Conservation (phyloP, 2,797 vertebrate species). For the Diglossa cyanea region DNA sequence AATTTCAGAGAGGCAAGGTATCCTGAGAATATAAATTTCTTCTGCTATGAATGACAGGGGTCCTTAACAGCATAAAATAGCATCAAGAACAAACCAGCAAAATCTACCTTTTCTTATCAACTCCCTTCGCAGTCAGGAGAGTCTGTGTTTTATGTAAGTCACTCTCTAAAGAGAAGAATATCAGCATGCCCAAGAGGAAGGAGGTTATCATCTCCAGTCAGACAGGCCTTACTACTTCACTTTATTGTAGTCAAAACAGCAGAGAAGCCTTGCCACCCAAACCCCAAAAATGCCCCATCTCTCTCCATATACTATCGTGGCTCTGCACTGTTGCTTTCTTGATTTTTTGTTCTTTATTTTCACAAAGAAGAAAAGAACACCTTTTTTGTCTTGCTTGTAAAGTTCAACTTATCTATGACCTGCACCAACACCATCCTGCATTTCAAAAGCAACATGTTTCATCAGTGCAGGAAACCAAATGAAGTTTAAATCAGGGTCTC, state of each 20-base stretch:
- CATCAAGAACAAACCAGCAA: neutral
- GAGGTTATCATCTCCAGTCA: neutral
- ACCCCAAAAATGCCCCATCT: fast-evolving
- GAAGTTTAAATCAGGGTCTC: neutral
- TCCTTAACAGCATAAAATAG: neutral
- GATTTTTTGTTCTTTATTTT: neutral
- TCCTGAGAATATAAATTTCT: neutral
- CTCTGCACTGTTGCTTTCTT: neutral
- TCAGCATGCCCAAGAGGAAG: neutral
- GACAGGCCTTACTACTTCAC: neutral
- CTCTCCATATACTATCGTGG: neutral
- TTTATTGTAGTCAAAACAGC: neutral
- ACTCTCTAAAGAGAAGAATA: neutral
- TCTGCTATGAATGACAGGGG: neutral
- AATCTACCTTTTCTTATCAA: neutral
- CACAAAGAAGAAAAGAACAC: neutral
- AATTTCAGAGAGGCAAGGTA: neutral
- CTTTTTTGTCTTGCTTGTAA: neutral
- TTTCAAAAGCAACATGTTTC: neutral
- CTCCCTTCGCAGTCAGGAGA: neutral
- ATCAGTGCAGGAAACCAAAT: neutral
- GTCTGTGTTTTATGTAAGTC: neutral
- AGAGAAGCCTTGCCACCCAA: neutral
- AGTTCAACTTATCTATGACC: neutral
- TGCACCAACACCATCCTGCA: neutral